A percentile compares a stretch with the other conserved stretches of the same genome.
These are phyloP conservation scores for Ciona savignyi DNA, from an alignment of 23 tunicate genomes.

Conservation along the genomic window DNA sequence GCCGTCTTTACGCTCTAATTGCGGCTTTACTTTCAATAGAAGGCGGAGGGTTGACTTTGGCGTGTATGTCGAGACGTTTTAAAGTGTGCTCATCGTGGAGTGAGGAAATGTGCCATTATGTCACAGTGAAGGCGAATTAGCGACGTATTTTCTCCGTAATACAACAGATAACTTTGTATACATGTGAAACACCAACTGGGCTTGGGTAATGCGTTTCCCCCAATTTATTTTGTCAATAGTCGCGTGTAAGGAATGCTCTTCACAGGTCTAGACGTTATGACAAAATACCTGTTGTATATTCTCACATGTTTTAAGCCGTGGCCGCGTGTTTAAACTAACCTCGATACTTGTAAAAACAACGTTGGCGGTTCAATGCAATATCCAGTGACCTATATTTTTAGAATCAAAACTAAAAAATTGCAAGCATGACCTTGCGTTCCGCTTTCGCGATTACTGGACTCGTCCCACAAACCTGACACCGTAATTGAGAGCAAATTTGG, in stretches of 20 bases:
- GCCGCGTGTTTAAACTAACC: background rate
- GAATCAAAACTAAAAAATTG: too few species aligned
- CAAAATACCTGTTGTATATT: background rate
- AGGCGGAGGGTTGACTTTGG: background rate
- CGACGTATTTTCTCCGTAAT: too few species aligned
- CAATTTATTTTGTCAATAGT: background rate
- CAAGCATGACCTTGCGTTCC: background rate
- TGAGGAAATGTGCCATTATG: background rate
- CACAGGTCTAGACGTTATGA: background rate
- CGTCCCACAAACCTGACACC: background rate
- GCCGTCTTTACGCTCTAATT: background rate
- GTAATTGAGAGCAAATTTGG: background rate
- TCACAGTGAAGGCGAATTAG: too few species aligned
- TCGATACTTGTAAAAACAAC: background rate
- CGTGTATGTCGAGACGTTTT: background rate
- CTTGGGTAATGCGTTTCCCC: background rate
- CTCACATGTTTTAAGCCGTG: background rate
- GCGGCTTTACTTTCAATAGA: background rate
- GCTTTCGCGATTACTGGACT: background rate
- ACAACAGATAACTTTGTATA: background rate
- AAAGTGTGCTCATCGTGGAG: background rate
- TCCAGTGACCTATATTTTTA: background rate
- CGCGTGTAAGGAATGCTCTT: background rate
- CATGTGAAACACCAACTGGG: background rate
- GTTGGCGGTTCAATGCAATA: background rate